Conservation (phyloP, 2,888 invertebrate species). For the Eupithecia tripunctaria region DNA sequence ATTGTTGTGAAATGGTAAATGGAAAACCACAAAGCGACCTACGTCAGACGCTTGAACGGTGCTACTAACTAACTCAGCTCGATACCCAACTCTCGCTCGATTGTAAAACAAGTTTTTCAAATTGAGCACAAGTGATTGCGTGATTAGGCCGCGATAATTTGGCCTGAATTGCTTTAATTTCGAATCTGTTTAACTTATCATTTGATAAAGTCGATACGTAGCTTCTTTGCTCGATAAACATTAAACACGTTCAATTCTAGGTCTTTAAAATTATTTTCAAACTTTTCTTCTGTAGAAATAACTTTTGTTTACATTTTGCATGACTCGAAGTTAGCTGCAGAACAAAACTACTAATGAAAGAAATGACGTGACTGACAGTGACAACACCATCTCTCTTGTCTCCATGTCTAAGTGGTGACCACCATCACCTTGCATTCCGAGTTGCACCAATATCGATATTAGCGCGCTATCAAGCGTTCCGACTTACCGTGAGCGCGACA, state of each 20-base stretch:
- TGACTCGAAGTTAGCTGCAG: neutral
- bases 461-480: too few species aligned
- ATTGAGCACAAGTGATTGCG: slow-evolving; percentile 27
- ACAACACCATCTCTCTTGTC: too few species aligned
- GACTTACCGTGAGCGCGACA: too few species aligned
- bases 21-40: slow-evolving; percentile 23
- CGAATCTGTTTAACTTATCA: neutral
- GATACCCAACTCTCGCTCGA: neutral
- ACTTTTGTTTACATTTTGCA: neutral
- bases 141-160: slow-evolving; percentile 15
- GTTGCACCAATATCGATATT: too few species aligned
- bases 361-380: too few species aligned
- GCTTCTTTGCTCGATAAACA: neutral
- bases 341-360: too few species aligned
- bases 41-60: slow-evolving; percentile 23
- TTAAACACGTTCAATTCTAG: neutral
- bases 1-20: slow-evolving; percentile 47
- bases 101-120: slow-evolving; percentile 32
- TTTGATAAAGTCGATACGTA: neutral
- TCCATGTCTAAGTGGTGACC: too few species aligned
- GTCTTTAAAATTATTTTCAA: neutral
- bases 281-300: neutral
- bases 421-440: too few species aligned
- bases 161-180: neutral
- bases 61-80: slow-evolving; percentile 7